Percentiles rank a stretch among this genome's conserved stretches.
phyloP scores from a whole-genome alignment of 2,797 vertebrate species.

The Centroberyx gerrardi region DNA sequence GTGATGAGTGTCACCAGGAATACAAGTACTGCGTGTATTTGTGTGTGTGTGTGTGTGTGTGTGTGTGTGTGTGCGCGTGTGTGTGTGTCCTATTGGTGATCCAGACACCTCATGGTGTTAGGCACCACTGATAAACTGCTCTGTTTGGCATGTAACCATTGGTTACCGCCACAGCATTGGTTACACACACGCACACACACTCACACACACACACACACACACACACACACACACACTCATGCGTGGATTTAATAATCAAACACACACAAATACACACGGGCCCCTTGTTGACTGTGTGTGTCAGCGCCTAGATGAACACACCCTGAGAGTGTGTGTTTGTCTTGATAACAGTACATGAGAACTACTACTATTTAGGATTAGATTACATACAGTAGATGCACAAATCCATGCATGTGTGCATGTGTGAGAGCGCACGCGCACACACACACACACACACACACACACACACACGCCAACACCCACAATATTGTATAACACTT shows the following conservation, averaged over 20 bases:
- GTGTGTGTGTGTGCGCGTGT: conserved; percentile 19
- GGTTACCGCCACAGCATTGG: conserved; percentile 64
- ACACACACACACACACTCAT: conserved; percentile 9
- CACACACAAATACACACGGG: background rate
- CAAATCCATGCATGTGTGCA: background rate
- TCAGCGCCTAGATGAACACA: conserved; percentile 35
- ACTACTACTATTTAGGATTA: conserved; percentile 41
- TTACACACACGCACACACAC: conserved; percentile 25
- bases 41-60: conserved; percentile 3
- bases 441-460: conserved; percentile 11
- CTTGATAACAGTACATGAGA: conserved; percentile 48
- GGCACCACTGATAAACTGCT: conserved; percentile 52
- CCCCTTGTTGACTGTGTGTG: conserved; percentile 11
- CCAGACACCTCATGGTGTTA: conserved; percentile 57
- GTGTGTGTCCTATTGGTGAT: conserved; percentile 17
- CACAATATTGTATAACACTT: conserved; percentile 15
- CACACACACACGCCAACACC: conserved; percentile 18
- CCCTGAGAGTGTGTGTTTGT: conserved; percentile 39
- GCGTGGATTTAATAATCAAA: conserved; percentile 4
- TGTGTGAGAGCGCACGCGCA: background rate
- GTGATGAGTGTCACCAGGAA: conserved; percentile 71
- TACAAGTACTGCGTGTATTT: conserved; percentile 27
- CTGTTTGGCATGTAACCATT: conserved; percentile 59
- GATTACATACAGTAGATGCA: conserved; percentile 37
- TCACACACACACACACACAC: background rate